Evolutionary conservation across 1,140 invertebrate genomes (phyloP), one percentile per base, ranked within the genome.

Genomic region (Sycobia sp.): DNA sequence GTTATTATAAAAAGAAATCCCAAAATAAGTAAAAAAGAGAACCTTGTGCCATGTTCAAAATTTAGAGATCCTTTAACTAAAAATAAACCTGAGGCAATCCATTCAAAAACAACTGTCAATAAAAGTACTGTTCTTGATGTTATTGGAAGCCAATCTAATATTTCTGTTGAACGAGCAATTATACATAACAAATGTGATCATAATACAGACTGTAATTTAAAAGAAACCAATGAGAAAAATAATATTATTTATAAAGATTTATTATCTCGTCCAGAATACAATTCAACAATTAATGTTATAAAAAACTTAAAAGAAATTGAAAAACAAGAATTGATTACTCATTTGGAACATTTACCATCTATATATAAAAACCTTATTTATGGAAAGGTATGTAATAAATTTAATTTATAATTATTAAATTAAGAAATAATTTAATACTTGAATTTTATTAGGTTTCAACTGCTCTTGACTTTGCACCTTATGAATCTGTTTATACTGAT

Each of bases 401-500:
- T 43, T 20, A 43, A 20, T 32, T 32, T 11, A 32, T 20, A 18
- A 43, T 29, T 32, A 41, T 10, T 61, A 23, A 36, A 29, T 36
- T 14, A 46, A 47, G 7, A 34, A 67, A 62, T 18, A 43, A 20
- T 16, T 18, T 8, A 20, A 4, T 43, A 20, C n/a, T 14, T 41
- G 25, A n/a, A 27, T 56, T 56, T 39, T 49, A 38, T 18, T 39
- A 81, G 79, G 53, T 79, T 41, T 75, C 76, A 41, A 58, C 56
- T 36, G 72, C 65, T 10, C 63, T 80, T 34, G 73, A 81, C 61
- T 79, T 76, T 61, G 63, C 71, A 25, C 55, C 70, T 2, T 72
- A 71, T 27, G 74, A 81, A 57, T 44, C 56, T n/a, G 62, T 81
- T 56, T 81, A 73, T 25, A 76, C 71, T 55, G 69, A 80, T 60